phyloP scores from a whole-genome alignment of 2,113 vertebrate genomes.

The Bufo bufo region DNA sequence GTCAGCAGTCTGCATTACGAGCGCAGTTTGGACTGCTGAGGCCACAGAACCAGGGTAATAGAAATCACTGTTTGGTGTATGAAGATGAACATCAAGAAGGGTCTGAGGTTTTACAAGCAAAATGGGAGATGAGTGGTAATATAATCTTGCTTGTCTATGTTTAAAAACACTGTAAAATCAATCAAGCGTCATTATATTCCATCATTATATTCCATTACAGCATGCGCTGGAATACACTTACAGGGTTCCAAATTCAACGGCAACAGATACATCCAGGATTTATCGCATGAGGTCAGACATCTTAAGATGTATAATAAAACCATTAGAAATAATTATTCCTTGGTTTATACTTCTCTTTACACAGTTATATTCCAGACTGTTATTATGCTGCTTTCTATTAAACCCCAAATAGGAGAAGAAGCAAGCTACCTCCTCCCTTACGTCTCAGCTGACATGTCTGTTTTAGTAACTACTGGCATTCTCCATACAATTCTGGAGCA shows the following conservation, averaged over 20 bases:
- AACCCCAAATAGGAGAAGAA: no score
- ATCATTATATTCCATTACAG: constrained; percentile 8
- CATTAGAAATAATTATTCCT: no score
- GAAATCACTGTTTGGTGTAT: constrained; percentile 9
- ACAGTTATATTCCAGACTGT: neutral
- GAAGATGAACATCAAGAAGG: constrained; percentile 15
- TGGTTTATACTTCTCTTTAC: neutral
- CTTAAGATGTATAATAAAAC: neutral
- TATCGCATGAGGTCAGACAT: neutral
- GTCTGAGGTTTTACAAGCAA: constrained; percentile 37
- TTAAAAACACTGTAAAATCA: constrained; percentile 44
- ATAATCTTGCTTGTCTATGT: constrained; percentile 39
- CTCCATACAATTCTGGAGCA: no score
- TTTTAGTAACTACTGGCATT: no score
- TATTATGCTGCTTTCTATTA: neutral
- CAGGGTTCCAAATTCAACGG: no score
- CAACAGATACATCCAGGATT: neutral
- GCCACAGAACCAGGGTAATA: constrained; percentile 27
- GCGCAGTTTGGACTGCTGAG: constrained; percentile 17
- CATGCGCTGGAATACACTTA: neutral
- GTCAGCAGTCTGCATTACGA: constrained; percentile 36
- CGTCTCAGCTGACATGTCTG: no score
- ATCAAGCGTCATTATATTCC: constrained; percentile 18
- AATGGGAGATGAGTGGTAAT: constrained; percentile 28
- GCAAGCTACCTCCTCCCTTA: no score